A percentile compares a stretch with the other conserved stretches of the same genome.
phyloP scores from a whole-genome alignment of 2,113 vertebrate species.

The Himantopus leucocephalus region DNA sequence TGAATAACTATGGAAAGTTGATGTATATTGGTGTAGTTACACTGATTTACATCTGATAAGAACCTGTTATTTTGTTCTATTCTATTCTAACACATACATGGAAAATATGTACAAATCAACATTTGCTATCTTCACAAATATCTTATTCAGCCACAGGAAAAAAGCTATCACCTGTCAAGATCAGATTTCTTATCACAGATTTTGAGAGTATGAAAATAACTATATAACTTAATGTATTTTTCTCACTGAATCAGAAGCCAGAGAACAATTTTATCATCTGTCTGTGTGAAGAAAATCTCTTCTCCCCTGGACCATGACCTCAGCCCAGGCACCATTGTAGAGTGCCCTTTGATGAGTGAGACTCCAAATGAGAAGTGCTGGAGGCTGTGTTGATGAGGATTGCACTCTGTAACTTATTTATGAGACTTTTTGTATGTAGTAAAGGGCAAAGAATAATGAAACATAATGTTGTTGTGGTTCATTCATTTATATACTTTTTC shows the following conservation, averaged over 20 bases:
- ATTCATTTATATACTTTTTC: conserved; percentile 31
- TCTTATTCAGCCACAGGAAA: background rate
- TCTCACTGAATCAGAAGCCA: background rate
- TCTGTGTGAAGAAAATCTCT: background rate
- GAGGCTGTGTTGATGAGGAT: conserved; percentile 26
- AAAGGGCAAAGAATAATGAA: conserved; percentile 54
- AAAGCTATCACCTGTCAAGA: background rate
- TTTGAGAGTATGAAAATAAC: conserved; percentile 13
- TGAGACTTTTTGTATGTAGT: background rate
- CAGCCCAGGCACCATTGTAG: background rate
- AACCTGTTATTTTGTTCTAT: background rate
- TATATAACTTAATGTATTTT: background rate
- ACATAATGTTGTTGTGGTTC: background rate
- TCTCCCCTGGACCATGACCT: conserved; percentile 2
- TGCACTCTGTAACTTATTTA: conserved; percentile 51
- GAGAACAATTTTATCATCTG: background rate
- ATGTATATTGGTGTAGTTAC: background rate
- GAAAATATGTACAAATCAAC: background rate
- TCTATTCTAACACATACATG: background rate
- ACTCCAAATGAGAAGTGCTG: conserved; percentile 16
- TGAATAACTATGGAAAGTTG: background rate
- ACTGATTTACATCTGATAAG: conserved; percentile 10
- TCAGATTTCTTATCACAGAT: background rate
- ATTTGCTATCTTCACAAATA: background rate
- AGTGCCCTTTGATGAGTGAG: conserved; percentile 18